These are phyloP conservation scores for Lymantria monacha DNA, from an alignment of 2,888 invertebrate genomes.

Conservation along the genomic window DNA sequence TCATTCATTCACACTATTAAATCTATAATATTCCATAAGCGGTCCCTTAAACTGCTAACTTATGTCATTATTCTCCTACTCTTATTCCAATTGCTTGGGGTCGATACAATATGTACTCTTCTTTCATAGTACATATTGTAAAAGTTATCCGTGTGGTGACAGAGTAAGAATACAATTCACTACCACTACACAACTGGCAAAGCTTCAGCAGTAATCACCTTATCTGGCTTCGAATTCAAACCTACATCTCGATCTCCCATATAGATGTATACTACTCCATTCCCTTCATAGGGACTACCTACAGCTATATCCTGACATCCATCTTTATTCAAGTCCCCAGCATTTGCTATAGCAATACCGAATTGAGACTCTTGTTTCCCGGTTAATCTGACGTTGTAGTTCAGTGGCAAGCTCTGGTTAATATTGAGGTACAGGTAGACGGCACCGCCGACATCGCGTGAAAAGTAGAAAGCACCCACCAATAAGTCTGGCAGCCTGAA, in stretches of 20 bases:
- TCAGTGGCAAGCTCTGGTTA: slow-evolving; percentile 78
- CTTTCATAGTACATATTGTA: too few relatives aligned
- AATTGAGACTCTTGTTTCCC: slow-evolving; percentile 94
- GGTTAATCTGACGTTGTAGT: slow-evolving; percentile 84
- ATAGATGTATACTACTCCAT: slow-evolving; percentile 96
- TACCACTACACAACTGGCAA: slow-evolving; percentile 82
- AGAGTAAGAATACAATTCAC: too few relatives aligned
- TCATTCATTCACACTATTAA: too few relatives aligned
- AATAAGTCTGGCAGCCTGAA: slow-evolving; percentile 89
- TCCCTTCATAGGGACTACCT: slow-evolving; percentile 96
- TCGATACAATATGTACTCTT: too few relatives aligned
- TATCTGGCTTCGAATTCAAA: slow-evolving; percentile 85
- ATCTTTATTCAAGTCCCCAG: slow-evolving; percentile 98
- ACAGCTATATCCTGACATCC: slow-evolving; percentile 96
- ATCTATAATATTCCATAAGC: too few relatives aligned
- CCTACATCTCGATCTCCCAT: slow-evolving; percentile 89
- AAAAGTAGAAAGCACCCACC: slow-evolving; percentile 96
- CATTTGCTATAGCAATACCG: slow-evolving; percentile 93
- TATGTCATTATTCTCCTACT: too few relatives aligned
- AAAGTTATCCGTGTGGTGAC: too few relatives aligned
- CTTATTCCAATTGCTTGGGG: too few relatives aligned
- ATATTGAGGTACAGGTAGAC: slow-evolving; percentile 92
- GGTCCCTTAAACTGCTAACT: too few relatives aligned
- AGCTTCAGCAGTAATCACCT: slow-evolving; percentile 85
- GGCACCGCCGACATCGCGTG: slow-evolving; percentile 92